These are phyloP conservation scores for Harpalus rufipes DNA, from an alignment of 2,888 invertebrate species.

Conservation along the genomic window DNA sequence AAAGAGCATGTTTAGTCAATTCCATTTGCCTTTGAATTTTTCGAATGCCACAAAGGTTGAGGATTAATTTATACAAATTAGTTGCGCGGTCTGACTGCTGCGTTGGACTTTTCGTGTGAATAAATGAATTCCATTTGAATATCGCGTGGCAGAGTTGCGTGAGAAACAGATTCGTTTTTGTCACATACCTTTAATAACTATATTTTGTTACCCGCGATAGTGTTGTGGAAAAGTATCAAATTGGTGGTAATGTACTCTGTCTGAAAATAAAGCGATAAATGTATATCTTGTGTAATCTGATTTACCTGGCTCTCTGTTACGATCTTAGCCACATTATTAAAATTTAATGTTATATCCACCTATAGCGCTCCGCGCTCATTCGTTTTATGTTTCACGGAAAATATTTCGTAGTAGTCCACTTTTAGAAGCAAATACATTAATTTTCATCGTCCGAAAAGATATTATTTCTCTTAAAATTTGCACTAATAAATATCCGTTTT, in stretches of 20 bases:
- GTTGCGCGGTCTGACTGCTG: constrained; percentile 39
- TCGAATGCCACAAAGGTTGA: constrained; percentile 46
- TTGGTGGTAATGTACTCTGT: constrained; percentile 14
- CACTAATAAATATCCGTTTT: no score
- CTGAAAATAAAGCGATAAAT: constrained; percentile 21
- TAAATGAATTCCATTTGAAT: constrained; percentile 37
- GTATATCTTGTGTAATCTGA: constrained; percentile 17
- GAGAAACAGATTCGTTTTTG: constrained; percentile 41
- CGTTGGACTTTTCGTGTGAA: constrained; percentile 51
- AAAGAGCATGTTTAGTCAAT: constrained; percentile 44
- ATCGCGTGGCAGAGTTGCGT: constrained; percentile 18
- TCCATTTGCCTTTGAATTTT: constrained; percentile 46
- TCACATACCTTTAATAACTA: constrained; percentile 61
- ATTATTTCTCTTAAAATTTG: neutral
- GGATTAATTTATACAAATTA: constrained; percentile 57
- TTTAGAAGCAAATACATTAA: neutral
- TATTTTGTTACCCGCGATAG: constrained; percentile 56
- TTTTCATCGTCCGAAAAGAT: neutral
- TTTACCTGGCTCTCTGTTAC: constrained; percentile 10
- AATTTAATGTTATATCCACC: constrained; percentile 12
- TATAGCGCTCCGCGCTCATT: neutral
- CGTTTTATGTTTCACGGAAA: neutral
- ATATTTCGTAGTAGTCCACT: neutral
- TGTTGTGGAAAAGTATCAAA: constrained; percentile 39
- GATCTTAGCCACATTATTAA: constrained; percentile 10